These are phyloP conservation scores for Phenganax stokvisi DNA, from an alignment of 92 coral and sea anemone species.

Conservation along the genomic window DNA sequence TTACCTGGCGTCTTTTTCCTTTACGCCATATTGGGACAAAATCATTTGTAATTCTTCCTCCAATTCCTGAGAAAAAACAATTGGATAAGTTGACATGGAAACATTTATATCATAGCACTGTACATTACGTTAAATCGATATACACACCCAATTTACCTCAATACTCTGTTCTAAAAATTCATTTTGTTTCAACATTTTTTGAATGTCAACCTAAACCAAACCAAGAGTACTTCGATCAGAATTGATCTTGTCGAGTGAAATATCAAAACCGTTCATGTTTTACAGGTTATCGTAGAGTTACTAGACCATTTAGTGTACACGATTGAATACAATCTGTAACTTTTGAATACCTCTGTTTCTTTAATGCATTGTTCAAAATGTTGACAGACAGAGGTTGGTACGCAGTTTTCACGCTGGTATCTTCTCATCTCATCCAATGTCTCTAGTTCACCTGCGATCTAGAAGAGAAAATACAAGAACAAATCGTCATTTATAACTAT, in stretches of 20 bases:
- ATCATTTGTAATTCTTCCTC: conserved; percentile 67
- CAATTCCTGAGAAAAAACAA: conserved; percentile 53
- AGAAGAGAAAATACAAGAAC: neutral
- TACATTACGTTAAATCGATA: neutral
- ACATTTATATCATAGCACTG: too few relatives aligned
- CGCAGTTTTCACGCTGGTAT: conserved; percentile 75
- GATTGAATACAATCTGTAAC: neutral
- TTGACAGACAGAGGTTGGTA: conserved; percentile 89
- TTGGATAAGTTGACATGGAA: neutral
- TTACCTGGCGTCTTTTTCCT: conserved; percentile 63
- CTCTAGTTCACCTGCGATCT: conserved; percentile 82
- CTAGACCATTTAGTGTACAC: neutral
- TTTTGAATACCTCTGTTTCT: conserved; percentile 74
- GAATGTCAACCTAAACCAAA: conserved; percentile 79
- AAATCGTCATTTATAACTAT: neutral
- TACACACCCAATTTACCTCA: conserved; percentile 37
- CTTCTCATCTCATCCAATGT: conserved; percentile 65
- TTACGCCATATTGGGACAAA: conserved; percentile 48
- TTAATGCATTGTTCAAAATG: conserved; percentile 93
- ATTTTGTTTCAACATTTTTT: conserved; percentile 78
- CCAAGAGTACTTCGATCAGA: neutral
- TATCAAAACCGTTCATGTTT: neutral
- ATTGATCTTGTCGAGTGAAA: neutral
- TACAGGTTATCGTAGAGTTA: neutral
- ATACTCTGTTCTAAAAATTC: conserved; percentile 88